A percentile compares a stretch with the other conserved stretches of the same genome.
phyloP scores from a whole-genome alignment of 1,140 invertebrate genomes.

The Drosophila orena region DNA sequence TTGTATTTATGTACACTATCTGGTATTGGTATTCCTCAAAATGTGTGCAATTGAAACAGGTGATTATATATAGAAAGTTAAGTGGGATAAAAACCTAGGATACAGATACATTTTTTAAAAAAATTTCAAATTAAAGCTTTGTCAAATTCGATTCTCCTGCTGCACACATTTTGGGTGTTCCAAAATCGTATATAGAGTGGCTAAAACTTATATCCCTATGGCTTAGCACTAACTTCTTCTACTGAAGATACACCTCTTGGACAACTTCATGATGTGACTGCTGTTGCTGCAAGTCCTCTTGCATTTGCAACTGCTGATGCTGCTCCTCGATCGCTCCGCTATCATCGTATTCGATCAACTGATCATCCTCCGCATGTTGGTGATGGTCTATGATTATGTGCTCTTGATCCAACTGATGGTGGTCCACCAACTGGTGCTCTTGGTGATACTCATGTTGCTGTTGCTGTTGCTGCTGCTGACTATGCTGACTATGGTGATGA shows the following conservation, averaged over 20 bases:
- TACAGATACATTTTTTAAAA: slow-evolving; percentile 1
- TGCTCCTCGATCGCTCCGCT: slow-evolving; percentile 66
- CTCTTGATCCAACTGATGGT: slow-evolving; percentile 67
- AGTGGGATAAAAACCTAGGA: not conserved
- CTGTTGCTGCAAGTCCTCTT: slow-evolving; percentile 57
- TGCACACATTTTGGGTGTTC: slow-evolving; percentile 27
- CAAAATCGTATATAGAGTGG: slow-evolving; percentile 17
- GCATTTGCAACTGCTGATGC: slow-evolving; percentile 62
- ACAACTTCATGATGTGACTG: slow-evolving; percentile 72
- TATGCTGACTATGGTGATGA: slow-evolving; percentile 40
- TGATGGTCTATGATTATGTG: slow-evolving; percentile 75
- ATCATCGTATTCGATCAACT: slow-evolving; percentile 68
- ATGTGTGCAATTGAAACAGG: slow-evolving; percentile 11
- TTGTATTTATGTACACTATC: slow-evolving; percentile 33
- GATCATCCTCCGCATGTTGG: slow-evolving; percentile 68
- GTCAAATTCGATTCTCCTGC: not conserved
- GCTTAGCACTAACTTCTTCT: slow-evolving; percentile 28
- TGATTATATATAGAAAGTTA: not conserved
- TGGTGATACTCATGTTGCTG: slow-evolving; percentile 55
- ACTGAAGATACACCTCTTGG: slow-evolving; percentile 78
- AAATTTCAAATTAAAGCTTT: slow-evolving; percentile 16
- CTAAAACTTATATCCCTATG: slow-evolving; percentile 48
- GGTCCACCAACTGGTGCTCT: slow-evolving; percentile 41
- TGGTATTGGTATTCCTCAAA: slow-evolving; percentile 14
- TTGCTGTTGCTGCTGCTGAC: slow-evolving; percentile 26